These are phyloP conservation scores for Himalopsyche anomala DNA, from an alignment of 2,888 invertebrate species.

Conservation along the genomic window DNA sequence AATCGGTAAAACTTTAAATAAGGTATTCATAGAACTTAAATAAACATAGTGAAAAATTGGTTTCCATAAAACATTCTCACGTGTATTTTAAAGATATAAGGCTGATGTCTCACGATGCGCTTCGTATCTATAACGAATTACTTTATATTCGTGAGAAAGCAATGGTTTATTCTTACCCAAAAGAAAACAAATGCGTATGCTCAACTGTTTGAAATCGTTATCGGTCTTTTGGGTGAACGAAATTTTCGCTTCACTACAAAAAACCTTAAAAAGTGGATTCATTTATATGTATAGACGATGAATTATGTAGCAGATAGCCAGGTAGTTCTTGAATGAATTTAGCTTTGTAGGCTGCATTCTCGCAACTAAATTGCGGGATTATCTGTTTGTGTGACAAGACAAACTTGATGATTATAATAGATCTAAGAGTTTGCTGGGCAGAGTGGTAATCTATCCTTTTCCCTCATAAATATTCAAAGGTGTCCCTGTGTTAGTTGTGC, in stretches of 20 bases:
- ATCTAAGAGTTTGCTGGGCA: background rate
- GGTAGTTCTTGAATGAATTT: background rate
- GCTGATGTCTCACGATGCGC: no score
- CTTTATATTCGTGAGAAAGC: no score
- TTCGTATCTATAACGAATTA: no score
- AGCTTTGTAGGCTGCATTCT: constrained; percentile 2
- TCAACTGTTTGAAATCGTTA: no score
- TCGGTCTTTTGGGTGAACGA: no score
- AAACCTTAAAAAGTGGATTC: background rate
- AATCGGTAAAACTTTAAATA: no score
- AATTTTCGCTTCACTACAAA: background rate
- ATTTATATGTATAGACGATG: background rate
- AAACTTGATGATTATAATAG: constrained; percentile 14
- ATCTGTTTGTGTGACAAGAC: background rate
- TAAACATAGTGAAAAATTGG: no score
- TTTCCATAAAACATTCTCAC: no score
- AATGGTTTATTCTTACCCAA: no score
- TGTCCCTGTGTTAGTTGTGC: background rate
- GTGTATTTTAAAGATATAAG: no score
- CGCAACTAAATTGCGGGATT: constrained; percentile 23
- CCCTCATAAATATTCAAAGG: constrained; percentile 30
- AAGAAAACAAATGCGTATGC: no score
- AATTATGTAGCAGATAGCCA: background rate
- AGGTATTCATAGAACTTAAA: no score
- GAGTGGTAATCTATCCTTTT: constrained; percentile 18